Conservation (phyloP, 2,888 invertebrate genomes). For the Geotrupes spiniger region DNA sequence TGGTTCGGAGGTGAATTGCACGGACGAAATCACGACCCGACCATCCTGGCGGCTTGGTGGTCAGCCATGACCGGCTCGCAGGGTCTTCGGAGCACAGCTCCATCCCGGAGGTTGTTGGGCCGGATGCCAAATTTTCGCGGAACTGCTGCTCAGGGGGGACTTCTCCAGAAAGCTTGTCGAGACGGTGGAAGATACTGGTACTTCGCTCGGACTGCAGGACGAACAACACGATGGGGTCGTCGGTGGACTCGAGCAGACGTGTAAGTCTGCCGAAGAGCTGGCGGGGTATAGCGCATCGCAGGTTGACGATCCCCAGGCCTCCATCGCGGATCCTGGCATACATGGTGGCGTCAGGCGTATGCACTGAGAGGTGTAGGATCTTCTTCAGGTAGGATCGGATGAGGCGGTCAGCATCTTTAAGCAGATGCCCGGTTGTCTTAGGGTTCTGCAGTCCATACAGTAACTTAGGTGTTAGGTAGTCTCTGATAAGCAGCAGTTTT, state of each 20-base stretch:
- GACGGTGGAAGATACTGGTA: background rate
- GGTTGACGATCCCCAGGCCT: conserved; percentile 31
- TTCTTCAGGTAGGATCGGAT: conserved; percentile 33
- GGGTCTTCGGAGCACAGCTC: conserved; percentile 3
- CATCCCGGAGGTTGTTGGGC: conserved; percentile 5
- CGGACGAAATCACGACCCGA: conserved; percentile 18
- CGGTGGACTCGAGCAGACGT: background rate
- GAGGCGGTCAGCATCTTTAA: conserved; percentile 37
- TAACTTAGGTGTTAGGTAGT: conserved; percentile 39
- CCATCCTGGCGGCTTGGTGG: conserved; percentile 20
- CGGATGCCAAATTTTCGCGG: no score
- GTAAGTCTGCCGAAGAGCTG: conserved; percentile 12
- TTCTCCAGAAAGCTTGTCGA: background rate
- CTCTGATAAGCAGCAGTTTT: conserved; percentile 35
- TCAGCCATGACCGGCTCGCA: conserved; percentile 20
- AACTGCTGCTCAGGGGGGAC: no score
- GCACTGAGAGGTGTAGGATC: conserved; percentile 35
- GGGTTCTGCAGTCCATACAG: conserved; percentile 41
- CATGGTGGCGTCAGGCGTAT: conserved; percentile 22
- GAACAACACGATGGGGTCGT: background rate
- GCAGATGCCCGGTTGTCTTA: conserved; percentile 11
- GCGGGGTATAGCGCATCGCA: conserved; percentile 23
- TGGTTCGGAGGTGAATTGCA: conserved; percentile 19
- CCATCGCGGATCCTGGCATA: conserved; percentile 27
- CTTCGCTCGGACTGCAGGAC: background rate